A percentile compares a stretch with the other conserved stretches of the same genome.
Evolutionary conservation across 2,113 vertebrate species (phyloP).

Genomic region (Hemiprocne comata): DNA sequence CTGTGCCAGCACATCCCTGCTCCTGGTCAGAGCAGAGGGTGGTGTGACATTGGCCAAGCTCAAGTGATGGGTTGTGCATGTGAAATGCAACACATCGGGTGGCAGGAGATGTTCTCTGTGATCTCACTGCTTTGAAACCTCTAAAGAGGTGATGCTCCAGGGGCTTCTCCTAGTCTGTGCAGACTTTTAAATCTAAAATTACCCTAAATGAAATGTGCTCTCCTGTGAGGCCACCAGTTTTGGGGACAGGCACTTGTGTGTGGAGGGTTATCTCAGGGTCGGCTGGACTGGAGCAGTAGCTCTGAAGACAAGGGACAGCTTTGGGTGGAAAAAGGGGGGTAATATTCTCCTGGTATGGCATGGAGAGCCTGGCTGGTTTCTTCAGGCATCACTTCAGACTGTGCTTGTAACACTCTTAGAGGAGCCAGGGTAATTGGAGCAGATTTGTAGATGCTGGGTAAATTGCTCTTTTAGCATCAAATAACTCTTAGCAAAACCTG

Average conservation of each 20-base stretch:
- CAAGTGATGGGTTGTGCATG: background rate
- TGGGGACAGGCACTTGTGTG: background rate
- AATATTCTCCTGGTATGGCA: accelerated
- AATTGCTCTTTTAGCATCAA: background rate
- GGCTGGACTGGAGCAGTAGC: background rate
- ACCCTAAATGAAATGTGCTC: no score
- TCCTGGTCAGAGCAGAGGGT: accelerated
- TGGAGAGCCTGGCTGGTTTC: background rate
- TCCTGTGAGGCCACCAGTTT: background rate
- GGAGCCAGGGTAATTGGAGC: background rate
- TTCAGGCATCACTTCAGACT: background rate
- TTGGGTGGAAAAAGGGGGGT: background rate
- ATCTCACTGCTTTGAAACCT: background rate
- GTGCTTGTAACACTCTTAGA: background rate
- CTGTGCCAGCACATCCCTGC: background rate
- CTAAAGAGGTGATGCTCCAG: background rate
- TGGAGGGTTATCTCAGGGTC: background rate
- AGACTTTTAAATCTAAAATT: background rate
- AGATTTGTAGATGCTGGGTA: background rate
- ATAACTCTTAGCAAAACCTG: background rate
- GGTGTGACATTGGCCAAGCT: background rate
- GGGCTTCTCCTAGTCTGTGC: background rate
- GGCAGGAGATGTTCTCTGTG: background rate
- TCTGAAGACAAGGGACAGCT: background rate
- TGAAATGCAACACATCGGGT: background rate